phyloP scores from a whole-genome alignment of 2,888 invertebrate species.

The Spilarctia lutea region DNA sequence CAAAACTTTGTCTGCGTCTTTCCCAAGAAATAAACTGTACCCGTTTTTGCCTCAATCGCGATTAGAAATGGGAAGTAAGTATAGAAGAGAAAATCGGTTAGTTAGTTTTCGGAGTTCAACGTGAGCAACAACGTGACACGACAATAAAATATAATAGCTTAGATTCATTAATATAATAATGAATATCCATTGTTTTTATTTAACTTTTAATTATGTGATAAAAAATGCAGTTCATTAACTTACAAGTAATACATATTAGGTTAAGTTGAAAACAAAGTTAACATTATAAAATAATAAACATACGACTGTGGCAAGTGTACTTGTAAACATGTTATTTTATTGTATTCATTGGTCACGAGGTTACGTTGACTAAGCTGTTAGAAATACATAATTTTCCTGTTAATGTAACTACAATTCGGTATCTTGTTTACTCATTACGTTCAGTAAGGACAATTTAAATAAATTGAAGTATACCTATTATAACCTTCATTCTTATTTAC shows the following conservation, averaged over 20 bases:
- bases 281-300: not conserved
- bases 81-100: too few species aligned
- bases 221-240: not conserved
- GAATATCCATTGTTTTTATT: not conserved
- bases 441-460: conserved; percentile 50
- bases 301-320: not conserved
- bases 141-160: too few species aligned
- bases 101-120: too few species aligned
- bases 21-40: too few species aligned
- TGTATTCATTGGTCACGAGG: conserved; percentile 19
- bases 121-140: too few species aligned
- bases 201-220: not conserved
- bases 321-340: conserved; percentile 10
- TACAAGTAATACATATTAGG: not conserved
- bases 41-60: too few species aligned
- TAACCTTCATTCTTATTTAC: conserved; percentile 55
- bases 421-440: conserved; percentile 42
- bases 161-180: too few species aligned
- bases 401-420: conserved; percentile 26
- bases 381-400: conserved; percentile 44
- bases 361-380: conserved; percentile 25
- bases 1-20: too few species aligned
- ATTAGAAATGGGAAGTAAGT: too few species aligned
- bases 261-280: not conserved
- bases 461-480: conserved; percentile 44